These are phyloP conservation scores for Panonychus citri DNA, from an alignment of 1,140 invertebrate species.

Conservation along the genomic window DNA sequence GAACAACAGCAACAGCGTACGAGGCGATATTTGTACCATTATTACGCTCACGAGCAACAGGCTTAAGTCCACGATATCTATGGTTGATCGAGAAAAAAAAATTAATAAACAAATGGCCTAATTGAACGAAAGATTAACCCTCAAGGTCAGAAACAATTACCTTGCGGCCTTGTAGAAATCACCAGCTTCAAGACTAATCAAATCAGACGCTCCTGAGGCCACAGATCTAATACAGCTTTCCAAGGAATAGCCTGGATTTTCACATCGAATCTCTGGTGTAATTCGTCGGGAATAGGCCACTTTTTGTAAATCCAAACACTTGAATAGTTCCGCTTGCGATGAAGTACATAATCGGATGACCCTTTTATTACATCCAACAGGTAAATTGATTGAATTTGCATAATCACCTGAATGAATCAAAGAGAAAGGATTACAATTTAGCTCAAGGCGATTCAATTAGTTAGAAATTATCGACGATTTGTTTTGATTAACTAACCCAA, in stretches of 20 bases:
- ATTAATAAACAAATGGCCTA: too few relatives aligned
- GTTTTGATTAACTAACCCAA: neutral
- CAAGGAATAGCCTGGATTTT: slow-evolving; percentile 25
- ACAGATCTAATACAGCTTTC: slow-evolving; percentile 41
- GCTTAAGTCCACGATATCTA: slow-evolving; percentile 11
- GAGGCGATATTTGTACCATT: slow-evolving; percentile 23
- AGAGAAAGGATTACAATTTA: neutral
- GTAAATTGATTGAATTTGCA: slow-evolving; percentile 47
- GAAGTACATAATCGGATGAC: slow-evolving; percentile 37
- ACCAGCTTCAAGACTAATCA: slow-evolving; percentile 40
- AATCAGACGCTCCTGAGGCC: slow-evolving; percentile 34
- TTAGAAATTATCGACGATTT: neutral
- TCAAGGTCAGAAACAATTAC: slow-evolving; percentile 26
- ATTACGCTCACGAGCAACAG: slow-evolving; percentile 36
- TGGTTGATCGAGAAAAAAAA: slow-evolving; percentile 12
- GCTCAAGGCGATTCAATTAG: neutral
- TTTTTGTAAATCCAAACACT: slow-evolving; percentile 37
- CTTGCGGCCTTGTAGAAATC: slow-evolving; percentile 41
- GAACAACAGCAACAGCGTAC: slow-evolving; percentile 40
- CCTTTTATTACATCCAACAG: slow-evolving; percentile 29
- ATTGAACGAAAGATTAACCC: neutral
- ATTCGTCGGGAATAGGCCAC: slow-evolving; percentile 45
- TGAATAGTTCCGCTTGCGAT: slow-evolving; percentile 31
- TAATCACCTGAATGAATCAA: slow-evolving; percentile 36
- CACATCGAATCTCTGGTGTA: slow-evolving; percentile 40